Conservation (phyloP, 2,113 vertebrate species). For the Pica pica region DNA sequence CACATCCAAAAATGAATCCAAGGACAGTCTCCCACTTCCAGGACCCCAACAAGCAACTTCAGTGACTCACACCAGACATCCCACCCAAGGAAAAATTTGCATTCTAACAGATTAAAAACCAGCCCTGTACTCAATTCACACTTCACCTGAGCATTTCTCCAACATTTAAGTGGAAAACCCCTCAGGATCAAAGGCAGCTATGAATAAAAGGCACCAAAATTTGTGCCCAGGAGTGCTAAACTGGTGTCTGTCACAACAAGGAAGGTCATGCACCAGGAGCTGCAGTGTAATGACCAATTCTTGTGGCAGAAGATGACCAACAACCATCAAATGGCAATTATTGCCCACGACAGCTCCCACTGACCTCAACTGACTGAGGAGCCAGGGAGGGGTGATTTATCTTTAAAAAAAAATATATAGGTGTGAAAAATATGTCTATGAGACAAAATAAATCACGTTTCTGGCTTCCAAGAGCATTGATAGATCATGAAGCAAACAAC, state of each 20-base stretch:
- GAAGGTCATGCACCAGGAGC: not conserved
- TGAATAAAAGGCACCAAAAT: not conserved
- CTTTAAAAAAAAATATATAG: not conserved
- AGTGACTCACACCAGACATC: not conserved
- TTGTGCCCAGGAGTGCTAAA: not conserved
- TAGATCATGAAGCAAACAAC: not conserved
- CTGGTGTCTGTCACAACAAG: not conserved
- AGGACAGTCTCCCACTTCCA: not conserved
- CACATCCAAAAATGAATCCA: not conserved
- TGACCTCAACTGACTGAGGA: not conserved
- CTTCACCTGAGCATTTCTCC: not conserved
- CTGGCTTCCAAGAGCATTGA: not conserved
- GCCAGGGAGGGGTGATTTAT: not conserved
- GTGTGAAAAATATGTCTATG: not conserved
- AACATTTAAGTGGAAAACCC: not conserved
- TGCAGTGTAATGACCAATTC: not conserved
- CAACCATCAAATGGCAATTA: not conserved
- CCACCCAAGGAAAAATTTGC: not conserved
- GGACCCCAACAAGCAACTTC: rapidly evolving
- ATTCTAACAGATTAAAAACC: not conserved
- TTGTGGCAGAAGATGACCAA: not conserved
- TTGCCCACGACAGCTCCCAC: not conserved
- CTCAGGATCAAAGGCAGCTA: not conserved
- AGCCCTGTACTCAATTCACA: not conserved
- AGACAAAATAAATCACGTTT: not conserved